phyloP scores from a whole-genome alignment of 2,113 vertebrate genomes.

The Lamprologus speciosus region DNA sequence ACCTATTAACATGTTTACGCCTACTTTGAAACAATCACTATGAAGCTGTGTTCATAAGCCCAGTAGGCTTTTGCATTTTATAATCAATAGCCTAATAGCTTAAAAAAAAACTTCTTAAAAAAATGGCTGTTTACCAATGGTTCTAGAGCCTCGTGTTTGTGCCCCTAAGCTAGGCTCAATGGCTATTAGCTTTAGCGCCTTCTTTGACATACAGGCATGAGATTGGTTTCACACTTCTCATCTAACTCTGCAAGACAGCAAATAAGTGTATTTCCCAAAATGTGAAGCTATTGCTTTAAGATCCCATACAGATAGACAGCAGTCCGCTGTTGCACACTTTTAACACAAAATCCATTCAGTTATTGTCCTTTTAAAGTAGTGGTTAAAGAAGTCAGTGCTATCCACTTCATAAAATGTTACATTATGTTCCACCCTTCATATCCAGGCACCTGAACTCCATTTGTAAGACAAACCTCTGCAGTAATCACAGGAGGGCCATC shows the following conservation, averaged over 20 bases:
- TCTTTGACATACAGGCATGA: background rate
- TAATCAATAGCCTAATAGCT: background rate
- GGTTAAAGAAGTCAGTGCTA: constrained; percentile 16
- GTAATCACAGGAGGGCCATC: background rate
- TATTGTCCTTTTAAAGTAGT: background rate
- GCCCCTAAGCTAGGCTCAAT: background rate
- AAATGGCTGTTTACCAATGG: background rate
- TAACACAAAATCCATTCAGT: background rate
- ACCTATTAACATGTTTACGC: background rate
- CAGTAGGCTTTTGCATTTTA: background rate
- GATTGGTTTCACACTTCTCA: background rate
- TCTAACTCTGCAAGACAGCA: background rate
- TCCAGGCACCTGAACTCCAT: background rate
- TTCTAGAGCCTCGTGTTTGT: background rate
- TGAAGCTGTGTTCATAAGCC: background rate
- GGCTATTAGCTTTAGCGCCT: background rate
- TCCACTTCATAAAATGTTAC: background rate
- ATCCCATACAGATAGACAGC: background rate
- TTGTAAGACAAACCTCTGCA: background rate
- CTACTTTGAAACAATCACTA: background rate
- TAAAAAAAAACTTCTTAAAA: background rate
- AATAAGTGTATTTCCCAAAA: background rate
- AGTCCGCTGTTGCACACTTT: background rate
- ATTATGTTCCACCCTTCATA: background rate
- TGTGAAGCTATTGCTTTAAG: background rate